Percentiles rank a stretch among this genome's conserved stretches.
Conservation (phyloP, 2,113 vertebrate species). For the Gila orcuttii region DNA sequence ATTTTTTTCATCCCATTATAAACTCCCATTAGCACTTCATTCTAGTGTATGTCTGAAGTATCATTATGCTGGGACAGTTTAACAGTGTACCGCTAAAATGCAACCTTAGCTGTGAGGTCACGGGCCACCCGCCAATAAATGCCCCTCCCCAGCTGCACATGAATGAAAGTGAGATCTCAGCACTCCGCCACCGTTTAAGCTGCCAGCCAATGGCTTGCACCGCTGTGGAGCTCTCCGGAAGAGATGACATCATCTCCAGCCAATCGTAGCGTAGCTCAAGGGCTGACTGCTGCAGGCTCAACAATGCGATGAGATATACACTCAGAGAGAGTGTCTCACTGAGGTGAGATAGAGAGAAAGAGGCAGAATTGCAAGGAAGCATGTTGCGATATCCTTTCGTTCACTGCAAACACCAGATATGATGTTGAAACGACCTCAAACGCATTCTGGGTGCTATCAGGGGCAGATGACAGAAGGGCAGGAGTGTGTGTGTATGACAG, state of each 20-base stretch:
- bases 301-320: conserved; percentile 34
- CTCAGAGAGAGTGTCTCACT: not conserved
- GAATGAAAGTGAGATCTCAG: conserved; percentile 89
- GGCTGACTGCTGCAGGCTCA: conserved; percentile 81
- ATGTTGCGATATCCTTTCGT: conserved; percentile 20
- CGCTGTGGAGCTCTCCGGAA: conserved; percentile 78
- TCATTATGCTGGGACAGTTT: not conserved
- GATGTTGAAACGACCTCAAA: conserved; percentile 50
- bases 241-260: conserved; percentile 95
- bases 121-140: conserved; percentile 25
- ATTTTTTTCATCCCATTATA: conserved; percentile 8
- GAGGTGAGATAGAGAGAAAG: not conserved
- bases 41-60: not conserved
- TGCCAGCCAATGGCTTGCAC: conserved; percentile 79
- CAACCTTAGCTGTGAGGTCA: conserved; percentile 16
- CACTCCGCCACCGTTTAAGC: conserved; percentile 81
- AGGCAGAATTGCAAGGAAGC: not conserved
- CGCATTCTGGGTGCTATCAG: conserved; percentile 49
- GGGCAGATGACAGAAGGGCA: conserved; percentile 41
- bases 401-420: conserved; percentile 46
- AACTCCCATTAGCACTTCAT: conserved; percentile 29
- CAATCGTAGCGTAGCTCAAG: conserved; percentile 82
- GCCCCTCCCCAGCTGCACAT: conserved; percentile 74
- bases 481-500: conserved; percentile 47
- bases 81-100: not conserved